Evolutionary conservation across 1,140 invertebrate genomes (phyloP).

Genomic region (Zaprionus gabonicus): DNA sequence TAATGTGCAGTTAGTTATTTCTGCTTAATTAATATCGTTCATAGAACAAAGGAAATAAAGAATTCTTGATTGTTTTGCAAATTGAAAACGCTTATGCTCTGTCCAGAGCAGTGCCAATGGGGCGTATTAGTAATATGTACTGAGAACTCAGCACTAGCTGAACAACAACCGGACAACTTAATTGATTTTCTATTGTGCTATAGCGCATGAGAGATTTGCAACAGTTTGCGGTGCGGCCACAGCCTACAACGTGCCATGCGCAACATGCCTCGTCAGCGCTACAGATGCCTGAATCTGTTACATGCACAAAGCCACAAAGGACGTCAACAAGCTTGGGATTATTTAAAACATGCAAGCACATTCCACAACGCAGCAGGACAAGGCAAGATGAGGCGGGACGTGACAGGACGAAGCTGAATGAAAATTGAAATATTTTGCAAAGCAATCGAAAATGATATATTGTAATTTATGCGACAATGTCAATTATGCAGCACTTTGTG

Average conservation of each 20-base stretch:
- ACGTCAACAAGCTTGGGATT: constrained; percentile 36
- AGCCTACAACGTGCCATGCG: constrained; percentile 1
- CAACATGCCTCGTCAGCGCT: neutral
- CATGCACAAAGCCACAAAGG: constrained; percentile 13
- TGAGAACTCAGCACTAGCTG: constrained; percentile 7
- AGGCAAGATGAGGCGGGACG: neutral
- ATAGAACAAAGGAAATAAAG: neutral
- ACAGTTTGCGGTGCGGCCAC: constrained; percentile 11
- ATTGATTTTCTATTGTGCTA: constrained; percentile 42
- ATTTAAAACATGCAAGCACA: constrained; percentile 26
- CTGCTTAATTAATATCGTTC: neutral
- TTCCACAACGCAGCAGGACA: neutral
- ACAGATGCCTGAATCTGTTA: constrained; percentile 13
- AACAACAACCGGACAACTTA: constrained; percentile 17
- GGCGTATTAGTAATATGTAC: constrained; percentile 17
- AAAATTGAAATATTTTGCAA: constrained; percentile 23
- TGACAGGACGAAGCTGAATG: neutral
- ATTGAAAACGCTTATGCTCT: neutral
- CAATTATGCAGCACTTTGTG: constrained; percentile 52
- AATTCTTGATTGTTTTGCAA: neutral
- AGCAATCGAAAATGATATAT: constrained; percentile 17
- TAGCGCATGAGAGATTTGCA: neutral
- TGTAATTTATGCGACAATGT: constrained; percentile 44
- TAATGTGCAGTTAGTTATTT: neutral
- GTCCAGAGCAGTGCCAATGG: neutral